phyloP scores from a whole-genome alignment of 2,797 vertebrate genomes.

The Bradypus variegatus region DNA sequence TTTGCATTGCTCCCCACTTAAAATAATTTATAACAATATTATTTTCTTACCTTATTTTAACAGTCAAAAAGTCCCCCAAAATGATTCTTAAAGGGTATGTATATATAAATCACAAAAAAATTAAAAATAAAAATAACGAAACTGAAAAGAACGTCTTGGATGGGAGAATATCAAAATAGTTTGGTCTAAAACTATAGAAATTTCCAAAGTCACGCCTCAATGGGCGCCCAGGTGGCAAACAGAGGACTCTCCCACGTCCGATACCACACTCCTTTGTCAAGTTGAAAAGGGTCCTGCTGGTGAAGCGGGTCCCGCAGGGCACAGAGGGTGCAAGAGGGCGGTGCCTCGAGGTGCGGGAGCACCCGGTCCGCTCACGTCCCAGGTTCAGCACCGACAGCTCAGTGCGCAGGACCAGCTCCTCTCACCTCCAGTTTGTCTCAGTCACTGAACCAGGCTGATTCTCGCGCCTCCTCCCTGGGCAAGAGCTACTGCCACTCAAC shows the following conservation, averaged over 20 bases:
- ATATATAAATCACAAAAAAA: conserved; percentile 30
- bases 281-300: conserved; percentile 43
- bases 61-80: conserved; percentile 57
- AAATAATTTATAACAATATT: conserved; percentile 4
- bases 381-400: conserved; percentile 66
- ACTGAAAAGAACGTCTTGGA: conserved; percentile 20
- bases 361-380: not conserved
- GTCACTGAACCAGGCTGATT: conserved; percentile 52
- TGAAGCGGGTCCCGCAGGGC: not conserved
- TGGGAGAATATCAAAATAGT: conserved; percentile 46
- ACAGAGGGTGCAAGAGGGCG: conserved; percentile 37
- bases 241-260: conserved; percentile 42
- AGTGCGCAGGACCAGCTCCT: conserved; percentile 67
- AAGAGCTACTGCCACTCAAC: conserved; percentile 50
- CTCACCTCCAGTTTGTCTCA: conserved; percentile 52
- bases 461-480: conserved; percentile 53
- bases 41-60: conserved; percentile 68
- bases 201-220: conserved; percentile 55
- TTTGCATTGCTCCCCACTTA: not conserved
- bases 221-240: conserved; percentile 38
- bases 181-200: conserved; percentile 59
- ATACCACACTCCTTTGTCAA: conserved; percentile 62
- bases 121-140: not conserved
- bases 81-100: conserved; percentile 34
- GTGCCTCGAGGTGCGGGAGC: conserved; percentile 23